Evolutionary conservation across 2,888 invertebrate genomes (phyloP).

Genomic region (Nipponacmea schrenckii): DNA sequence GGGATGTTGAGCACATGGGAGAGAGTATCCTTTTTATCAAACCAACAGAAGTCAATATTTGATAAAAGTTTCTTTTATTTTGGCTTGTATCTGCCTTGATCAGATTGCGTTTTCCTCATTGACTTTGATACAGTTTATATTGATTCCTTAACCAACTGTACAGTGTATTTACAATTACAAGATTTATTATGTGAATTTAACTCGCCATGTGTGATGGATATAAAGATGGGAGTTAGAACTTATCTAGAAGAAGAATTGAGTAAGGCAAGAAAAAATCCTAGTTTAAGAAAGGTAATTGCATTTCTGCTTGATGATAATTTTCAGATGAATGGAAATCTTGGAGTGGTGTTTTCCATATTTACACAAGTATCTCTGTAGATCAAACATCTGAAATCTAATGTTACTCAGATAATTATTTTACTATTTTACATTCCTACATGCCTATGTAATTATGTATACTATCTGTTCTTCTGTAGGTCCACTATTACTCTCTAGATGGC

Average conservation of each 20-base stretch:
- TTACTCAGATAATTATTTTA: no score
- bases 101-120: background rate
- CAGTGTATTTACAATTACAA: slow-evolving; percentile 86
- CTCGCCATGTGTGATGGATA: slow-evolving; percentile 96
- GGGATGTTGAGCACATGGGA: slow-evolving; percentile 68
- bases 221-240: slow-evolving; percentile 93
- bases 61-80: no score
- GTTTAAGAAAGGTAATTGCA: slow-evolving; percentile 74
- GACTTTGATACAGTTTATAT: background rate
- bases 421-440: no score
- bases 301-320: background rate
- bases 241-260: slow-evolving; percentile 94
- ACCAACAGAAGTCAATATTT: no score
- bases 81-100: no score
- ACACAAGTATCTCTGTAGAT: no score
- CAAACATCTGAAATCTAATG: no score
- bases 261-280: slow-evolving; percentile 94
- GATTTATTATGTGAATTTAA: slow-evolving; percentile 91
- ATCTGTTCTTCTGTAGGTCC: no score
- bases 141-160: background rate
- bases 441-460: no score
- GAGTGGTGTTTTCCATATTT: no score
- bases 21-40: slow-evolving; percentile 59
- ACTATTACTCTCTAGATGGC: no score
- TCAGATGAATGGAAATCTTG: no score